phyloP scores from a whole-genome alignment of 1,140 invertebrate genomes.

The Trypoxylus dichotomus region DNA sequence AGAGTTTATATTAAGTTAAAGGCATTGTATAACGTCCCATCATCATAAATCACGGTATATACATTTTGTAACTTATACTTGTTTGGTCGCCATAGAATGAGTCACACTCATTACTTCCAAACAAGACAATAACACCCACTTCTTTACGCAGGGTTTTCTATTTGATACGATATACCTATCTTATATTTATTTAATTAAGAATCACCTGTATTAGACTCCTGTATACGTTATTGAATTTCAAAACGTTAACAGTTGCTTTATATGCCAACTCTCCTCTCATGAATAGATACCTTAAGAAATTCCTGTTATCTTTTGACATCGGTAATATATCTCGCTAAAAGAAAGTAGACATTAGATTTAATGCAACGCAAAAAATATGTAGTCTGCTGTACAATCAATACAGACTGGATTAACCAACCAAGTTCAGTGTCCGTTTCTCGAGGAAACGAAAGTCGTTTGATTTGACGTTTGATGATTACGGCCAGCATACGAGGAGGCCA shows the following conservation, averaged over 20 bases:
- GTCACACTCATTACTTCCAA: not conserved
- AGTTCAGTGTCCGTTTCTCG: not conserved
- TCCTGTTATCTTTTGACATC: constrained; percentile 3
- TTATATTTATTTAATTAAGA: not conserved
- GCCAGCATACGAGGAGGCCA: not conserved
- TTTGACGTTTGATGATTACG: not conserved
- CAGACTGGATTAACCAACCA: not conserved
- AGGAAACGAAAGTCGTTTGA: constrained; percentile 6
- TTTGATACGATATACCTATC: no score
- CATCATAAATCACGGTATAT: no score
- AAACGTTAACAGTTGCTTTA: not conserved
- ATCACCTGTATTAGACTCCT: not conserved
- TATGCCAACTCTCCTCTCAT: not conserved
- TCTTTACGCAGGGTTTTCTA: no score
- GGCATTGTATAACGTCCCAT: no score
- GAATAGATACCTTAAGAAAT: not conserved
- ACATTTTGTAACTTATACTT: not conserved
- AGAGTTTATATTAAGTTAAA: no score
- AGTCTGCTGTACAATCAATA: not conserved
- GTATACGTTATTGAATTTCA: not conserved
- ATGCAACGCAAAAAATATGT: not conserved
- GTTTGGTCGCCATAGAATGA: not conserved
- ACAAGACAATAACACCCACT: not conserved
- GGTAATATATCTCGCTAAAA: not conserved
- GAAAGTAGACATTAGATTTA: constrained; percentile 18